These are phyloP conservation scores for Yponomeuta malinellus DNA, from an alignment of 2,888 invertebrate species.

Conservation along the genomic window DNA sequence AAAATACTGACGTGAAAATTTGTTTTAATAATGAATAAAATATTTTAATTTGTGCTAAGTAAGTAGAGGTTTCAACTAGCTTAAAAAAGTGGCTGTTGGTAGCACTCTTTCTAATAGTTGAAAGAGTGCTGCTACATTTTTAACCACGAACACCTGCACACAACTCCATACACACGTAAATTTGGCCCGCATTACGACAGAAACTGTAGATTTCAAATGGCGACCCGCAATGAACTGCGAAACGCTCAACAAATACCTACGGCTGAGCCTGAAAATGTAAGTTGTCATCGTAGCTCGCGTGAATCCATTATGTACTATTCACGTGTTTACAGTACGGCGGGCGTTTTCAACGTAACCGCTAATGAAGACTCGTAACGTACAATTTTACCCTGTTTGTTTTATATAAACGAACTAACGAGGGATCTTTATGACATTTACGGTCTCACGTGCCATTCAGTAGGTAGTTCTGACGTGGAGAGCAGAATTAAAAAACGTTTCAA, in stretches of 20 bases:
- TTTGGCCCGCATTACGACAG: neutral
- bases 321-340: conserved; percentile 27
- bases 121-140: no score
- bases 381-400: conserved; percentile 44
- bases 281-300: conserved; percentile 13
- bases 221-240: neutral
- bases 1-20: no score
- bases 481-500: neutral
- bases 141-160: no score
- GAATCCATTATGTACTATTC: conserved; percentile 19
- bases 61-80: no score
- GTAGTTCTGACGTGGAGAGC: neutral
- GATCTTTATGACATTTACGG: conserved; percentile 27
- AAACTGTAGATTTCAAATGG: neutral
- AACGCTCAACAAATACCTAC: neutral
- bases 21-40: no score
- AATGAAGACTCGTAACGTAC: conserved; percentile 42
- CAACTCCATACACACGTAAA: neutral
- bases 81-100: no score
- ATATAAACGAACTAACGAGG: conserved; percentile 36
- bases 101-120: no score
- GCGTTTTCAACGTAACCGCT: conserved; percentile 31
- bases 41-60: no score
- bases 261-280: conserved; percentile 3
- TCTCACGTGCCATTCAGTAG: conserved; percentile 19